Percentiles rank a stretch among this genome's conserved stretches.
Evolutionary conservation across 2,888 invertebrate genomes (phyloP).

Genomic region (Villa cingulata): DNA sequence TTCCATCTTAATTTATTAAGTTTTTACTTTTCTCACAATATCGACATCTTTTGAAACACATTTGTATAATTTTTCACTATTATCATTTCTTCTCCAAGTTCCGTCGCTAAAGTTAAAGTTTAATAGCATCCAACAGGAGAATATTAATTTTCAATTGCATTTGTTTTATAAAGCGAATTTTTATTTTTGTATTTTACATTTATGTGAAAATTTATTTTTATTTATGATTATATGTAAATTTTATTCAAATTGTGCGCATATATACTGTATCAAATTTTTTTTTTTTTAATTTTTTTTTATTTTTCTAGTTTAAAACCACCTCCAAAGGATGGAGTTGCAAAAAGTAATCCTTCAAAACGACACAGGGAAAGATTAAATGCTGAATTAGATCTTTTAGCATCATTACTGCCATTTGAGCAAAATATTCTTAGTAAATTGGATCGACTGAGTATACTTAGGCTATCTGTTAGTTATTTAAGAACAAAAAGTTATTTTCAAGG

Average conservation of each 20-base stretch:
- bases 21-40: too few species aligned
- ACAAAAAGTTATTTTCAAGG: slow-evolving; percentile 99
- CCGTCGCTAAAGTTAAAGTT: too few species aligned
- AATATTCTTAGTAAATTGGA: slow-evolving; percentile 96
- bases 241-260: not conserved
- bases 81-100: too few species aligned
- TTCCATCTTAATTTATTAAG: too few species aligned
- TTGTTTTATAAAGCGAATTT: too few species aligned
- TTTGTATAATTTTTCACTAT: too few species aligned
- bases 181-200: too few species aligned
- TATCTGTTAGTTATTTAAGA: slow-evolving; percentile 95
- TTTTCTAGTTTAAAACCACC: slow-evolving; percentile 81
- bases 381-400: slow-evolving; percentile 92
- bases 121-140: too few species aligned
- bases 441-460: slow-evolving; percentile 89
- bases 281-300: slow-evolving; percentile 5
- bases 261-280: not conserved
- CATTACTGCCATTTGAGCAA: slow-evolving; percentile 90
- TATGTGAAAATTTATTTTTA: too few species aligned
- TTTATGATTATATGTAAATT: too few species aligned
- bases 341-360: slow-evolving; percentile 96
- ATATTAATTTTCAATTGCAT: too few species aligned
- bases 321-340: slow-evolving; percentile 87
- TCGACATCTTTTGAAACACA: too few species aligned
- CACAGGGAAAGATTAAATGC: slow-evolving; percentile 96